Evolutionary conservation across 2,797 vertebrate genomes (phyloP).

Genomic region (Siniperca obscura): DNA sequence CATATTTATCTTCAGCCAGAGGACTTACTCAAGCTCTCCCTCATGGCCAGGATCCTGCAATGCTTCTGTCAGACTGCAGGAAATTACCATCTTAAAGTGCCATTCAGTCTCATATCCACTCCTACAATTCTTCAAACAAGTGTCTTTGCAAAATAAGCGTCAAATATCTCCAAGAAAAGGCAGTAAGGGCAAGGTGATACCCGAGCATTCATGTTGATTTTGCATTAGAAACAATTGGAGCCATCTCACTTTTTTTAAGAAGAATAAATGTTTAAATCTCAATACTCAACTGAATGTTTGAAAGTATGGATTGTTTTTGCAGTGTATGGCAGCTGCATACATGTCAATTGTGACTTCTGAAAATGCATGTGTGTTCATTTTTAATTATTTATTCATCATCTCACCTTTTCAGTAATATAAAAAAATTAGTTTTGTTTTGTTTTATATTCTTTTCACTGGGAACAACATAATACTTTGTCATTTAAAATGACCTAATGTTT

Average conservation of each 20-base stretch:
- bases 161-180: slow-evolving; percentile 3
- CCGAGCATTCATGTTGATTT: background rate
- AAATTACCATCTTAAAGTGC: slow-evolving; percentile 35
- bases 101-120: slow-evolving; percentile 23
- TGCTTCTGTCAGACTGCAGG: slow-evolving; percentile 35
- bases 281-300: background rate
- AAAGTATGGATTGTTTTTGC: background rate
- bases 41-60: slow-evolving; percentile 29
- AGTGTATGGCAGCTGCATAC: background rate
- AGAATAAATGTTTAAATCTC: background rate
- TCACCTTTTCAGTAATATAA: background rate
- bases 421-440: background rate
- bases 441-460: background rate
- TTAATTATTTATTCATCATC: background rate
- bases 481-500: no score
- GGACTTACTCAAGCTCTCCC: slow-evolving; percentile 49
- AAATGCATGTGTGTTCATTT: background rate
- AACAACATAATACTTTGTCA: background rate
- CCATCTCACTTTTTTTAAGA: background rate
- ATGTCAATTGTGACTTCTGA: background rate
- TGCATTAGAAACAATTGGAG: background rate
- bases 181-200: background rate
- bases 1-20: slow-evolving; percentile 56
- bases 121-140: background rate
- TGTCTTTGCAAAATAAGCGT: slow-evolving; percentile 3